These are phyloP conservation scores for Tromatobia lineatoria DNA, from an alignment of 2,888 invertebrate species.

Conservation along the genomic window DNA sequence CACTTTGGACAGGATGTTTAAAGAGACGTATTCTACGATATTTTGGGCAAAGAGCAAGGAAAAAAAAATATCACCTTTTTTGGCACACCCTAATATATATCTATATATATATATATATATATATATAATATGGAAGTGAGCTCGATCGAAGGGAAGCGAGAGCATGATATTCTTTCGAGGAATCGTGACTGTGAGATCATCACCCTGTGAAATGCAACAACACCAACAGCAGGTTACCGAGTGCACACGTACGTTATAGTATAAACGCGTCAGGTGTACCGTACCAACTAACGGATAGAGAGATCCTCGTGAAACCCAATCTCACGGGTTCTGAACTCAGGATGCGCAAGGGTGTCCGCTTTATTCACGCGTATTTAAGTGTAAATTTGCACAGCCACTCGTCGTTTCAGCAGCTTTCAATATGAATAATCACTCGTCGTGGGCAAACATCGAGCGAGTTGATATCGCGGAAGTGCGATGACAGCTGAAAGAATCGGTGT, in stretches of 20 bases:
- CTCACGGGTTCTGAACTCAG: conserved; percentile 44
- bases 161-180: conserved; percentile 52
- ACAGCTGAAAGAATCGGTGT: background rate
- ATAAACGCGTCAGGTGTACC: conserved; percentile 66
- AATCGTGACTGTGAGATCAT: conserved; percentile 63
- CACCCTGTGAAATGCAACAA: conserved; percentile 35
- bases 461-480: conserved; percentile 6
- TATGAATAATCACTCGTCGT: conserved; percentile 39
- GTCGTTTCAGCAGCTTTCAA: conserved; percentile 45
- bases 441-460: conserved; percentile 33
- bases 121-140: background rate
- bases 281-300: conserved; percentile 60
- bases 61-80: too few relatives aligned
- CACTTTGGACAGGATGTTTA: too few relatives aligned
- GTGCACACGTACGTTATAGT: conserved; percentile 12
- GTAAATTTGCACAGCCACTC: conserved; percentile 56
- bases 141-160: conserved; percentile 21
- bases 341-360: conserved; percentile 18
- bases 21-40: too few relatives aligned
- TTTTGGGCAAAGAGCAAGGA: too few relatives aligned
- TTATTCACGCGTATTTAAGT: conserved; percentile 62
- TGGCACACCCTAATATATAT: too few relatives aligned
- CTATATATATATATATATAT: too few relatives aligned
- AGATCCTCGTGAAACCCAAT: conserved; percentile 51
- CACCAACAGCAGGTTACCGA: conserved; percentile 40